Percentiles rank a stretch among this genome's conserved stretches.
These are phyloP conservation scores for Homarus americanus DNA, from an alignment of 1,140 invertebrate species.

Conservation along the genomic window DNA sequence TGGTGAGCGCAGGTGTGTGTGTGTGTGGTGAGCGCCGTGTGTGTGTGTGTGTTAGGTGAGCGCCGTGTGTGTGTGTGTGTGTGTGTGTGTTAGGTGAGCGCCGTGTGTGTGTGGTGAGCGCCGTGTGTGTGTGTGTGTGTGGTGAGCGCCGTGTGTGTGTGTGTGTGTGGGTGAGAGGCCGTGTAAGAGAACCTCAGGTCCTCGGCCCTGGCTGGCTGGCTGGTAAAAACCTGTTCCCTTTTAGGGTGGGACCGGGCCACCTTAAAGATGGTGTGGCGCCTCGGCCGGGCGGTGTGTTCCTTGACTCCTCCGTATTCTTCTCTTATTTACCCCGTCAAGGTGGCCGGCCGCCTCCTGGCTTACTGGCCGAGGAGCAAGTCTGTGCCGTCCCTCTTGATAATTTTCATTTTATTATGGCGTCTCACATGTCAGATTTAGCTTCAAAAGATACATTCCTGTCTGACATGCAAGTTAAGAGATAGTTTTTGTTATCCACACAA, in stretches of 20 bases:
- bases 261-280: not conserved
- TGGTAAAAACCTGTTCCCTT: not conserved
- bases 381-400: slow-evolving; percentile 7
- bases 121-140: too few relatives aligned
- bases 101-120: too few relatives aligned
- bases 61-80: not conserved
- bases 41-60: not conserved
- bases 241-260: not conserved
- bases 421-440: slow-evolving; percentile 42
- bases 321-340: not conserved
- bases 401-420: slow-evolving; percentile 44
- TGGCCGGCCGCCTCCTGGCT: not conserved
- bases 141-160: not conserved
- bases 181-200: not conserved
- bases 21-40: not conserved
- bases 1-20: too few relatives aligned
- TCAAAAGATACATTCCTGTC: slow-evolving; percentile 37
- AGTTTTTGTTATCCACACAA: slow-evolving; percentile 48
- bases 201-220: too few relatives aligned
- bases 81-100: not conserved
- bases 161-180: not conserved
- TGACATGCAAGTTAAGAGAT: slow-evolving; percentile 52
- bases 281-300: too few relatives aligned
- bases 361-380: not conserved
- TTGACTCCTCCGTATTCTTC: too few relatives aligned